Percentiles rank a stretch among this genome's conserved stretches.
Evolutionary conservation across 2,113 vertebrate species (phyloP).

Genomic region (Morphnarchus princeps): DNA sequence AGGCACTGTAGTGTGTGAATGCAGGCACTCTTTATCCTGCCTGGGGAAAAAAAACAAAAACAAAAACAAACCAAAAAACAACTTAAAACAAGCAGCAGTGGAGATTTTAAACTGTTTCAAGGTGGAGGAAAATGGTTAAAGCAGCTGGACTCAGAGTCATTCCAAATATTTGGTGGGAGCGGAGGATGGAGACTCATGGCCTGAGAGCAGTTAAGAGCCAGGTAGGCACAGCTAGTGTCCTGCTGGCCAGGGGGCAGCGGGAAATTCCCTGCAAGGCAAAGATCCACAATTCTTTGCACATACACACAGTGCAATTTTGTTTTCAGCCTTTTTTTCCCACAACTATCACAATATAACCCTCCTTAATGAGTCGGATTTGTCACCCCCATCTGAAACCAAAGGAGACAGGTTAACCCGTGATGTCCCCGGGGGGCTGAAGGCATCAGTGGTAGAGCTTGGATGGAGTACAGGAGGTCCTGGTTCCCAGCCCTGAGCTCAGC

Average conservation of each 20-base stretch:
- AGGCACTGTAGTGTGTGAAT: background rate
- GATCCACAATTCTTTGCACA: background rate
- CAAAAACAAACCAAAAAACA: background rate
- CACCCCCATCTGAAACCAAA: background rate
- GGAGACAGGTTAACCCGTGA: background rate
- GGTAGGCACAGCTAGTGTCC: background rate
- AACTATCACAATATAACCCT: background rate
- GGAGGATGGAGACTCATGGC: background rate
- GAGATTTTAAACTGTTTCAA: background rate
- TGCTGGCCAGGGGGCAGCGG: background rate
- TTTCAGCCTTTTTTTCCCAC: background rate
- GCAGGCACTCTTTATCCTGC: background rate
- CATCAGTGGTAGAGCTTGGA: background rate
- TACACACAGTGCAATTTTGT: background rate
- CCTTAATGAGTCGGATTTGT: accelerated
- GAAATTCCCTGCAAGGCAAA: background rate
- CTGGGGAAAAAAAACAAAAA: background rate
- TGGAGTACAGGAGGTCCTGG: background rate
- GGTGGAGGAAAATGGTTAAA: conserved; percentile 11
- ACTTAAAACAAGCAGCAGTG: conserved; percentile 9
- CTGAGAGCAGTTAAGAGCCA: background rate
- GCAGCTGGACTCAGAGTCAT: background rate
- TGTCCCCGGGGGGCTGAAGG: background rate
- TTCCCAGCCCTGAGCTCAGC: background rate
- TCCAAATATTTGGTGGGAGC: background rate